phyloP scores from a whole-genome alignment of 2,113 vertebrate species.

The Ellobius talpinus region DNA sequence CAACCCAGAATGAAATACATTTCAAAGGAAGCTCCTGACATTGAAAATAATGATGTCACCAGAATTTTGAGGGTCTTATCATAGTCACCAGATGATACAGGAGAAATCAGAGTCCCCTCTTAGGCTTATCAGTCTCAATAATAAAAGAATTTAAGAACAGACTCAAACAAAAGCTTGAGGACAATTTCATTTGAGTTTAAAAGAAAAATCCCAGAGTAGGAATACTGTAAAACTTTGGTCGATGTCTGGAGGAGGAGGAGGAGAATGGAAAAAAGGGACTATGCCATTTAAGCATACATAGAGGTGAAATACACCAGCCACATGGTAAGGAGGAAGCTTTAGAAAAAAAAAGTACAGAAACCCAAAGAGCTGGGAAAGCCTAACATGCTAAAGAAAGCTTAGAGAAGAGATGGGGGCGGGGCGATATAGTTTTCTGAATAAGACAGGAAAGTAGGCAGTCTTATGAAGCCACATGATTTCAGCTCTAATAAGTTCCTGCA shows the following conservation, averaged over 20 bases:
- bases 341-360: not conserved
- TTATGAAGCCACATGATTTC: not conserved
- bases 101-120: not conserved
- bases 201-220: too few relatives aligned
- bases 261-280: not conserved
- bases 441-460: not conserved
- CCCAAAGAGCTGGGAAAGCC: not conserved
- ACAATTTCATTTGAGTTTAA: not conserved
- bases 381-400: not conserved
- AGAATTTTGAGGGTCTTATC: not conserved
- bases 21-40: not conserved
- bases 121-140: not conserved
- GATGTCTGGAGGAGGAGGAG: not conserved
- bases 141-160: not conserved
- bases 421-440: not conserved
- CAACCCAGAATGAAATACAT: not conserved
- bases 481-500: not conserved
- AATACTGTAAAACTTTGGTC: not conserved
- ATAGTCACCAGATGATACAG: not conserved
- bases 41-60: conserved; percentile 17
- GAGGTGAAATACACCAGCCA: not conserved
- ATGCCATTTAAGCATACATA: not conserved
- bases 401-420: not conserved
- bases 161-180: not conserved
- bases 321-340: not conserved